A percentile compares a stretch with the other conserved stretches of the same genome.
Evolutionary conservation across 2,113 vertebrate genomes (phyloP).

Genomic region (Microcebus tavaratra): DNA sequence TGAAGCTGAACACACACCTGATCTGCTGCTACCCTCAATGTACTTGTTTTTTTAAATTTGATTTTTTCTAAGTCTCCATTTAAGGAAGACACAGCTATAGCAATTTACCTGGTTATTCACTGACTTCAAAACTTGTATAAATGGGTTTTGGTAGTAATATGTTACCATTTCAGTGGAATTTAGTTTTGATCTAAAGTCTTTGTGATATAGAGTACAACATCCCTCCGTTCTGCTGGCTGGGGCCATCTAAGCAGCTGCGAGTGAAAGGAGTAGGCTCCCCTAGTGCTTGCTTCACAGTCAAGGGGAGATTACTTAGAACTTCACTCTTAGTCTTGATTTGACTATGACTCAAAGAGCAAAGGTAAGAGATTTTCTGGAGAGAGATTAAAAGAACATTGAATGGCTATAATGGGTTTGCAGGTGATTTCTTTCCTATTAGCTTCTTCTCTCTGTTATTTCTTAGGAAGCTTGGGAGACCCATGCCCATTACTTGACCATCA

Average conservation of each 20-base stretch:
- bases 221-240: background rate
- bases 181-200: background rate
- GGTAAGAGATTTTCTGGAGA: background rate
- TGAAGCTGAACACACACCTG: background rate
- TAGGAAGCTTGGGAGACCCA: background rate
- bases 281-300: background rate
- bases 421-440: background rate
- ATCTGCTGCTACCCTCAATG: background rate
- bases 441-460: slow-evolving; percentile 1
- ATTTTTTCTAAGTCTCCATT: background rate
- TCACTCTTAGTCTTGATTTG: background rate
- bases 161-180: background rate
- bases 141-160: background rate
- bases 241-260: background rate
- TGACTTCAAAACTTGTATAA: background rate
- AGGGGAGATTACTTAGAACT: background rate
- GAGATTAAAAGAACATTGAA: background rate
- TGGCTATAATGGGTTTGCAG: background rate
- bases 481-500: background rate
- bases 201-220: background rate
- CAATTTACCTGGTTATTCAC: background rate
- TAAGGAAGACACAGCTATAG: background rate
- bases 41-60: background rate
- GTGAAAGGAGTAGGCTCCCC: background rate
- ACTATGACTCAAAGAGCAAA: background rate